Conservation (phyloP, 2,888 invertebrate species). For the Lasioglossum malachurum region DNA sequence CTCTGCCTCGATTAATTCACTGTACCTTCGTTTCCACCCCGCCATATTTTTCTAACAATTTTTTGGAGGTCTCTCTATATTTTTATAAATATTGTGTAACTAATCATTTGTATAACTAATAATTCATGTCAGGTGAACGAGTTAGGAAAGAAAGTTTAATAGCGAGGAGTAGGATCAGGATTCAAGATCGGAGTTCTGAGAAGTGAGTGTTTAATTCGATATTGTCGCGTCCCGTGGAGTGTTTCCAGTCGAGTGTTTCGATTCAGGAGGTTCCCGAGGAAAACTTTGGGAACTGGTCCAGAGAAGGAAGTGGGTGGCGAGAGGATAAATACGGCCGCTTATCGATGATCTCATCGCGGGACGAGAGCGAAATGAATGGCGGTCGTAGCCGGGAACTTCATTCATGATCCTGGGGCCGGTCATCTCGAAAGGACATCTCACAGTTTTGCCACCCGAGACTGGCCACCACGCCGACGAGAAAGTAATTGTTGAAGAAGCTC, state of each 20-base stretch:
- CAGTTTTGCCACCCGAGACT: constrained; percentile 56
- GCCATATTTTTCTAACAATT: not conserved
- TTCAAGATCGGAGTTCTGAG: not conserved
- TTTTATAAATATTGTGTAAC: too few relatives aligned
- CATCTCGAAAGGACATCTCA: constrained; percentile 77
- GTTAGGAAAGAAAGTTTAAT: not conserved
- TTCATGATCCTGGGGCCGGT: constrained; percentile 71
- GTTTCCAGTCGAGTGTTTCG: constrained; percentile 8
- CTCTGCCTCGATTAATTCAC: not conserved
- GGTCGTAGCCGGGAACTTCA: constrained; percentile 73
- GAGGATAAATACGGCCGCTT: constrained; percentile 75
- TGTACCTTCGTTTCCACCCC: not conserved
- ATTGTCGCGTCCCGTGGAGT: not conserved
- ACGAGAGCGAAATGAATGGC: constrained; percentile 70
- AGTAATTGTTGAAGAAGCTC: constrained; percentile 69
- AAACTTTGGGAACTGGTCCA: constrained; percentile 43
- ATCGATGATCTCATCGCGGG: constrained; percentile 76
- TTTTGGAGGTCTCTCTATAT: not conserved
- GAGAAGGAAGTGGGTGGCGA: constrained; percentile 71
- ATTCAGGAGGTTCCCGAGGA: constrained; percentile 44
- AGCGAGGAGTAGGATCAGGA: not conserved
- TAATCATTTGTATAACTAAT: too few relatives aligned
- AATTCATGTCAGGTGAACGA: too few relatives aligned
- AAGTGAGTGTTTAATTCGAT: constrained; percentile 13
- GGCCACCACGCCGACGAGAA: constrained; percentile 63